Evolutionary conservation across 2,888 invertebrate genomes (phyloP).

Genomic region (Lepidocyrtinus sp.): DNA sequence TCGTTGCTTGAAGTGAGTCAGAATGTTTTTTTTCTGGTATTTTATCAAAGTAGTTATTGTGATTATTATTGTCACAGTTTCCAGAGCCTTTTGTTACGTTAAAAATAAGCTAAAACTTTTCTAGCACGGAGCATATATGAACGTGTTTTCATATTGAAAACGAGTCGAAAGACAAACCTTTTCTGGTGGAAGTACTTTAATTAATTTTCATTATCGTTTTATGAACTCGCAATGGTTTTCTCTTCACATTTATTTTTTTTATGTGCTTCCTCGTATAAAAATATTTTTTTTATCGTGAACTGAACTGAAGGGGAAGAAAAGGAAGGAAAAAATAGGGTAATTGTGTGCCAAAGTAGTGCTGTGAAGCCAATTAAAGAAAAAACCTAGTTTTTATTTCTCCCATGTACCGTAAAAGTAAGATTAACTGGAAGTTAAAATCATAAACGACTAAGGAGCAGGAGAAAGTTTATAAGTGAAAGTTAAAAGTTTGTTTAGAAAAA

Average conservation of each 20-base stretch:
- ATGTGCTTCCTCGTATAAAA: too few relatives aligned
- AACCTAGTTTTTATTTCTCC: not conserved
- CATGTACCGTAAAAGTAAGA: not conserved
- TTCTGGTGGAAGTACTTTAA: constrained; percentile 17
- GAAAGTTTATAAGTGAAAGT: not conserved
- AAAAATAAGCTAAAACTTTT: too few relatives aligned
- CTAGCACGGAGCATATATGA: too few relatives aligned
- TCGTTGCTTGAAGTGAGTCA: too few relatives aligned
- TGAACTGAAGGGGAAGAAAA: too few relatives aligned
- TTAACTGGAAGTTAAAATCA: not conserved
- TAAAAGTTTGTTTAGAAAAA: not conserved
- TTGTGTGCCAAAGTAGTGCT: too few relatives aligned
- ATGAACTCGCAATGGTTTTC: not conserved
- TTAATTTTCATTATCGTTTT: constrained; percentile 4
- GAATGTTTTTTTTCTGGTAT: too few relatives aligned
- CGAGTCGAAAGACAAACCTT: constrained; percentile 50
- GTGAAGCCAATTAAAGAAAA: too few relatives aligned
- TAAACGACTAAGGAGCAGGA: not conserved
- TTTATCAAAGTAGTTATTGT: too few relatives aligned
- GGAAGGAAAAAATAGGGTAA: too few relatives aligned
- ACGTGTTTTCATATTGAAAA: constrained; percentile 2
- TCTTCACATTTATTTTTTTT: not conserved
- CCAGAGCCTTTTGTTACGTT: constrained; percentile 31
- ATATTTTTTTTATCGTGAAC: too few relatives aligned
- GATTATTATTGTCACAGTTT: constrained; percentile 37